Percentiles rank a stretch among this genome's conserved stretches.
Evolutionary conservation across 1,140 invertebrate genomes (phyloP).

Genomic region (Drosophila melanogaster): DNA sequence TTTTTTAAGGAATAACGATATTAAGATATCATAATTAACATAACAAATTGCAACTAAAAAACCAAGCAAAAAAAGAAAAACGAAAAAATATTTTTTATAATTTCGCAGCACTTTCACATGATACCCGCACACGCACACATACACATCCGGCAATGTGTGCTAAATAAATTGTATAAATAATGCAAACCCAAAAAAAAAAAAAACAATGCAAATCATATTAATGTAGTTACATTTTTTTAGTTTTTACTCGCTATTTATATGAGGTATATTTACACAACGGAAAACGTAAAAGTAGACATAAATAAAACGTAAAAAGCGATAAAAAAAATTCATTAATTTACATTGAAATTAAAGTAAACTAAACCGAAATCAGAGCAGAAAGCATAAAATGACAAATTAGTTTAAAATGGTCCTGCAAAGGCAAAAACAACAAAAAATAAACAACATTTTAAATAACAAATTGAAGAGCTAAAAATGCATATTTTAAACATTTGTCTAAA

Average conservation of each 20-base stretch:
- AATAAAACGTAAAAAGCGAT: slow-evolving; percentile 43
- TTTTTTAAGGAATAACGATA: slow-evolving; percentile 63
- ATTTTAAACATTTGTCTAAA: slow-evolving; percentile 80
- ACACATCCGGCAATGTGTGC: slow-evolving; percentile 39
- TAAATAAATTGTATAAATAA: slow-evolving; percentile 60
- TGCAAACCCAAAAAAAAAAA: slow-evolving; percentile 24
- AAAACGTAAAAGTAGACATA: slow-evolving; percentile 57
- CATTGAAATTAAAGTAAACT: slow-evolving; percentile 32
- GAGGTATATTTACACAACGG: slow-evolving; percentile 71
- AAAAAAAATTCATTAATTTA: slow-evolving; percentile 60
- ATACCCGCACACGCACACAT: slow-evolving; percentile 38
- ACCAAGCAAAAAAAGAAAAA: slow-evolving; percentile 22
- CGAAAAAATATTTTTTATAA: slow-evolving; percentile 61
- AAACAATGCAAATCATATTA: slow-evolving; percentile 51
- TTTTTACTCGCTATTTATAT: slow-evolving; percentile 79
- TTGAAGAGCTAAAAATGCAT: slow-evolving; percentile 57
- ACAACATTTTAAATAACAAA: slow-evolving; percentile 66
- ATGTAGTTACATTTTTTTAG: slow-evolving; percentile 65
- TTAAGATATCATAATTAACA: slow-evolving; percentile 65
- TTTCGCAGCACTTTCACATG: slow-evolving; percentile 67
- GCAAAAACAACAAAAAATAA: slow-evolving; percentile 33
- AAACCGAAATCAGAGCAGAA: slow-evolving; percentile 43
- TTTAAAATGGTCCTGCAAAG: slow-evolving; percentile 43
- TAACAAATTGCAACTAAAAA: slow-evolving; percentile 46
- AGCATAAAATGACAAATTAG: slow-evolving; percentile 54